A percentile compares a stretch with the other conserved stretches of the same genome.
Evolutionary conservation across 2,113 vertebrate species (phyloP).

Genomic region (Oreotrochilus melanogaster): DNA sequence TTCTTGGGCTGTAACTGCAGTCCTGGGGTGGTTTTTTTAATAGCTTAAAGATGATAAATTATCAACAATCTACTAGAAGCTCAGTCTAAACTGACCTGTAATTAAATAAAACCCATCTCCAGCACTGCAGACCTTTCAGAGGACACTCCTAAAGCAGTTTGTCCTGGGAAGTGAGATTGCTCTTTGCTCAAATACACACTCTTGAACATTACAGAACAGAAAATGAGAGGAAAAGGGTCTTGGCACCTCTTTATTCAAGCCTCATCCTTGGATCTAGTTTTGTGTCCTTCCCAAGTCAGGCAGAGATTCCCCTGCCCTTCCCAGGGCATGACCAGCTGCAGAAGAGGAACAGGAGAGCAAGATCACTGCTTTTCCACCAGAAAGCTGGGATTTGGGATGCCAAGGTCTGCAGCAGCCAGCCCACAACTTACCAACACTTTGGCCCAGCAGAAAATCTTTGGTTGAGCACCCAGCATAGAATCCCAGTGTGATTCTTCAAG

Average conservation of each 20-base stretch:
- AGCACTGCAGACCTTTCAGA: background rate
- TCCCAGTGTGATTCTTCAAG: background rate
- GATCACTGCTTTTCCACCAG: background rate
- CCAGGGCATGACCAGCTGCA: background rate
- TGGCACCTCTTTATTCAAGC: conserved; percentile 57
- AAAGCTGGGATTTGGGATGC: background rate
- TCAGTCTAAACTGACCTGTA: background rate
- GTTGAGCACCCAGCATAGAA: background rate
- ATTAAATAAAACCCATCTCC: background rate
- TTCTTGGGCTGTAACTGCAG: background rate
- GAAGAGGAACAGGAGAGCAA: background rate
- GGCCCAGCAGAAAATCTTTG: background rate
- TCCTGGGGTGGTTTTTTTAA: background rate
- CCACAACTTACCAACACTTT: background rate
- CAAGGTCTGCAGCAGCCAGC: background rate
- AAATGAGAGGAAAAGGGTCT: background rate
- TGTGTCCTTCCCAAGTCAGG: background rate
- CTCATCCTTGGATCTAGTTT: background rate
- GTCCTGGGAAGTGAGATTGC: rapidly evolving
- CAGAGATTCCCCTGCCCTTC: background rate
- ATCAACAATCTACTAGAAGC: background rate
- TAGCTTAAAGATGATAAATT: no score
- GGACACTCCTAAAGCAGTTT: background rate
- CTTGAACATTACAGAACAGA: background rate
- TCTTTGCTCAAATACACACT: background rate